Conservation (phyloP, 2,888 invertebrate species). For the Aradus depressus region DNA sequence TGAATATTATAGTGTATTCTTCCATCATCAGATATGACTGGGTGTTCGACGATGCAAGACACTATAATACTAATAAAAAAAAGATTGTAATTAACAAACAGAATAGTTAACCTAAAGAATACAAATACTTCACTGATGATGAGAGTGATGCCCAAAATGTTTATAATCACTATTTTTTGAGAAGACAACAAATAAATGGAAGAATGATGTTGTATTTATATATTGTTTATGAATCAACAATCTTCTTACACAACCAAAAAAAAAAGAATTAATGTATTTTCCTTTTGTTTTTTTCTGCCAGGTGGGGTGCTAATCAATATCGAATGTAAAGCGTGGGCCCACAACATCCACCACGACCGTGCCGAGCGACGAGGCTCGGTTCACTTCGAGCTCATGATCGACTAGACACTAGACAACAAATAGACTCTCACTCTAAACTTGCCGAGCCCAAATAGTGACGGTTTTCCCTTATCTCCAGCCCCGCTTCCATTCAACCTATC, state of each 20-base stretch:
- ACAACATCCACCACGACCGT: slow-evolving; percentile 55
- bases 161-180: too few relatives aligned
- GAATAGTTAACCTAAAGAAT: too few relatives aligned
- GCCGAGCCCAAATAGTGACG: slow-evolving; percentile 16
- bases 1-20: too few relatives aligned
- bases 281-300: slow-evolving; percentile 22
- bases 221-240: neutral
- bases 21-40: too few relatives aligned
- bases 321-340: slow-evolving; percentile 61
- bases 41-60: too few relatives aligned
- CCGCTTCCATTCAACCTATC: slow-evolving; percentile 13
- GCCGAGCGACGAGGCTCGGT: slow-evolving; percentile 56
- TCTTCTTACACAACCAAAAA: neutral
- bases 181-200: neutral
- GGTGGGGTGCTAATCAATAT: slow-evolving; percentile 42
- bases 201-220: neutral
- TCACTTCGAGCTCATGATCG: slow-evolving; percentile 59
- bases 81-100: too few relatives aligned
- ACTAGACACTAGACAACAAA: slow-evolving; percentile 27
- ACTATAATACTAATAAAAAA: too few relatives aligned
- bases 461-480: slow-evolving; percentile 18
- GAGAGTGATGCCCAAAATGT: too few relatives aligned
- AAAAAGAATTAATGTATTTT: slow-evolving; percentile 4
- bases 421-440: too few relatives aligned
- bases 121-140: too few relatives aligned